Base-by-base conservation (phyloP, 2,888 invertebrate genomes). In the Drosophila mayaguana region DNA sequence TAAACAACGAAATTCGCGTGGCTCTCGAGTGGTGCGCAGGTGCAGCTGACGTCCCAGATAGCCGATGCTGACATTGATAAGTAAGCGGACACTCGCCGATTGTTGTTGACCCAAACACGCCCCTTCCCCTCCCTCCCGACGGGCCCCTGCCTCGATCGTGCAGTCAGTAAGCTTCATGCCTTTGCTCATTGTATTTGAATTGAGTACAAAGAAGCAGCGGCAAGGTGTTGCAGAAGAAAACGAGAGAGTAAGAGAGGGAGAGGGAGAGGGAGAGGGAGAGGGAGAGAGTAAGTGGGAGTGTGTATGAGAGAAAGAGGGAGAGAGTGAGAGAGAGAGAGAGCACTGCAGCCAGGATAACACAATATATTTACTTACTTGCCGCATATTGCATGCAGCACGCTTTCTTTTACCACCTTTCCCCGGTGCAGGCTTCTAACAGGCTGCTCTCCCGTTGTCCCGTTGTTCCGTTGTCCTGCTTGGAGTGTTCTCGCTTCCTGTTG, bases 341-440 rank as follows among this genome's bases (percentile, higher is more conserved):
- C 20, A 34, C 8, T 12, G 34, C 34, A 14, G 51, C 9, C 14
- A 54, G 42, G 42, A 32, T 22, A 34, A n/a, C 43, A 11, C 6
- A 50, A 40, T 14, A 18, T 32, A 18, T 28, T 53, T 53, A 57
- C 16, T 36, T 25, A 36, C 18, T 53, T 66, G 25, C 36, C 48
- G 68, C 67, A 78, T 53, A 61, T 78, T 69, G 85, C 82, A 82
- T 80, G 77, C 78, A 59, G 63, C 83, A 83, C 78, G 82, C 72
- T 74, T 74, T 71, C 80, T 68, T 84, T 42, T 32, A 5, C 38
- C 54, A 61, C 48, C 61, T 54, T 67, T 40, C 51, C 9, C 16
- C 42, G 12, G 38, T 22, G 53, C 51, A n/a, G 5, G 51, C 42
- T 40, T 65, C 65, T 54, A 50, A 55, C 64, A 55, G 42, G 40